Evolutionary conservation across 2,888 invertebrate species (phyloP).

Genomic region (Melinaea menophilus): DNA sequence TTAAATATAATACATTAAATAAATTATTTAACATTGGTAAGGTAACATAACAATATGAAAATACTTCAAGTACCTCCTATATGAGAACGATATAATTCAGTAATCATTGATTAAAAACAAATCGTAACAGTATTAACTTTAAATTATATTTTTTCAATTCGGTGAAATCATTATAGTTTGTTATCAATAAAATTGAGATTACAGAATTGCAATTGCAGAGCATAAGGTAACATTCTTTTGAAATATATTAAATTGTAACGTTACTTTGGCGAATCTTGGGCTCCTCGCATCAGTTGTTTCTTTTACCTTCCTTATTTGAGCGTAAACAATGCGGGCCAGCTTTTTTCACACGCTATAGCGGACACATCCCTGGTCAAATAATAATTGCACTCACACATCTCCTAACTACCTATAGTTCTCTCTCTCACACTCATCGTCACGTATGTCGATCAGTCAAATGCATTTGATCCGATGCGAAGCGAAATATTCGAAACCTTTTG

Average conservation of each 20-base stretch:
- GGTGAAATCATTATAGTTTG: neutral
- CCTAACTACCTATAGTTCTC: slow-evolving; percentile 41
- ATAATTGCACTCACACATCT: slow-evolving; percentile 72
- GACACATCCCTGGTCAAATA: slow-evolving; percentile 77
- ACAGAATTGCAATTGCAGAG: neutral
- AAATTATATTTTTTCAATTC: neutral
- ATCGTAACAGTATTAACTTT: neutral
- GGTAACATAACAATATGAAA: too few relatives aligned
- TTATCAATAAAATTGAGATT: neutral
- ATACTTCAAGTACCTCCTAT: too few relatives aligned
- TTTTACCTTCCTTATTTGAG: slow-evolving; percentile 74
- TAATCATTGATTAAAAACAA: too few relatives aligned
- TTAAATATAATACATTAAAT: too few relatives aligned
- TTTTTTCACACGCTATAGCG: slow-evolving; percentile 75
- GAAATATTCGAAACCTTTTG: slow-evolving; percentile 76
- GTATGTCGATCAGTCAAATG: slow-evolving; percentile 65
- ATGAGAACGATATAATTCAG: too few relatives aligned
- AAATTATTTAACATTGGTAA: too few relatives aligned
- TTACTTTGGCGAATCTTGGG: slow-evolving; percentile 58
- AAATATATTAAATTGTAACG: slow-evolving; percentile 53
- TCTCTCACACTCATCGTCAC: slow-evolving; percentile 58
- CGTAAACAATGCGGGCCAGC: slow-evolving; percentile 73
- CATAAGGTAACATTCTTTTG: slow-evolving; percentile 6
- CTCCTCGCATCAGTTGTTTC: slow-evolving; percentile 58
- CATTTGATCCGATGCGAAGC: slow-evolving; percentile 76